Percentiles rank a stretch among this genome's conserved stretches.
Conservation (phyloP, 2,888 invertebrate genomes). For the Melinaea marsaeus region DNA sequence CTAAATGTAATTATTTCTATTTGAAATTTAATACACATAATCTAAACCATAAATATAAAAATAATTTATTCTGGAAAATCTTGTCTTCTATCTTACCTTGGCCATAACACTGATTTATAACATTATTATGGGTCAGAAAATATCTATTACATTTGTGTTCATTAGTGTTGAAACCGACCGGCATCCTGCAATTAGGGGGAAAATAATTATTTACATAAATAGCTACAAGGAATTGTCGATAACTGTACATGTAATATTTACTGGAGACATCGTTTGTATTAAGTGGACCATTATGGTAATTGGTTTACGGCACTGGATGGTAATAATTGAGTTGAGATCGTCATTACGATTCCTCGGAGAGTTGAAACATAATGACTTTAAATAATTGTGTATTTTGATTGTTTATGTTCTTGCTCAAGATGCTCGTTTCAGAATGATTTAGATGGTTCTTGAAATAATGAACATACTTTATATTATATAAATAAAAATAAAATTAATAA, state of each 20-base stretch:
- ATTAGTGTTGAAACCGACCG: constrained; percentile 65
- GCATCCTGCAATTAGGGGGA: constrained; percentile 64
- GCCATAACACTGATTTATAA: constrained; percentile 50
- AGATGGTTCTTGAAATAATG: neutral
- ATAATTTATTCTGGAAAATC: constrained; percentile 20
- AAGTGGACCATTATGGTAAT: constrained; percentile 67
- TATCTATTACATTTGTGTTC: constrained; percentile 74
- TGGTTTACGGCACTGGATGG: constrained; percentile 54
- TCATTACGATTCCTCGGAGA: constrained; percentile 48
- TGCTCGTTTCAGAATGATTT: constrained; percentile 1
- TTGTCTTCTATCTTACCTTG: constrained; percentile 35
- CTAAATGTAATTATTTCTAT: constrained; percentile 4
- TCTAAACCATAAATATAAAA: constrained; percentile 10
- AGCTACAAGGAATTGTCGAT: constrained; percentile 53
- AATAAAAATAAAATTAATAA: too few species aligned
- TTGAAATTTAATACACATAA: neutral
- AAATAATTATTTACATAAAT: constrained; percentile 72
- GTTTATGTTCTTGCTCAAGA: constrained; percentile 16
- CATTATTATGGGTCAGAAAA: constrained; percentile 65
- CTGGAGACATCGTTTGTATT: constrained; percentile 56
- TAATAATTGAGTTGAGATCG: constrained; percentile 52
- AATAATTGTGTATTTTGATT: constrained; percentile 36
- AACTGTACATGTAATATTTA: constrained; percentile 60
- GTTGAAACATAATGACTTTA: constrained; percentile 36
- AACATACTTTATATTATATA: too few species aligned